Percentiles rank a stretch among this genome's conserved stretches.
Conservation (phyloP, 2,113 vertebrate genomes). For the Erythrolamprus reginae region DNA sequence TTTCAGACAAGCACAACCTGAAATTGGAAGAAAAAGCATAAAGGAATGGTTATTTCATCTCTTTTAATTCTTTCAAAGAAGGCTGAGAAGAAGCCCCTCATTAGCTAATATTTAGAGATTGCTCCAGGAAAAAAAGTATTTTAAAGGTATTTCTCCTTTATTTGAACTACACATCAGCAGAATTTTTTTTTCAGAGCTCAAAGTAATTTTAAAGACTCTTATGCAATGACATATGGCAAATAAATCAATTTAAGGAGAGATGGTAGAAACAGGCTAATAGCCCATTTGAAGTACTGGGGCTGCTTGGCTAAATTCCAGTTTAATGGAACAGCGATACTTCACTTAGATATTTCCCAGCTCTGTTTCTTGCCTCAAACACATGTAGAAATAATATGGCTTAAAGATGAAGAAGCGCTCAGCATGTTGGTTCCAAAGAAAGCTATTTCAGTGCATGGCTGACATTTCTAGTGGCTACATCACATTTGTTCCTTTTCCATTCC, state of each 20-base stretch:
- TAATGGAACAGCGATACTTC: neutral
- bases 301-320: neutral
- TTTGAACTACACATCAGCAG: conserved; percentile 1
- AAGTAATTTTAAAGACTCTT: neutral
- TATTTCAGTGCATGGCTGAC: neutral
- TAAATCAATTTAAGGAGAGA: neutral
- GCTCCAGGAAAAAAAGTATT: neutral
- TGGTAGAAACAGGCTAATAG: neutral
- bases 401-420: neutral
- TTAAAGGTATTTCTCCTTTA: neutral
- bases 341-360: neutral
- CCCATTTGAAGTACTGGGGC: neutral
- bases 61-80: neutral
- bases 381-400: neutral
- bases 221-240: neutral
- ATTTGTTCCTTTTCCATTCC: neutral
- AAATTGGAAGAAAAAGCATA: conserved; percentile 1
- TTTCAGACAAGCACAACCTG: conserved; percentile 26
- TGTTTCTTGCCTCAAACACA: neutral
- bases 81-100: neutral
- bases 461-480: neutral
- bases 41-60: conserved; percentile 5
- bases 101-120: neutral
- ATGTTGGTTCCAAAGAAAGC: neutral
- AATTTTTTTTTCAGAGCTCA: neutral